Conservation (phyloP, 2,888 invertebrate genomes). For the Dryocosmus kuriphilus region DNA sequence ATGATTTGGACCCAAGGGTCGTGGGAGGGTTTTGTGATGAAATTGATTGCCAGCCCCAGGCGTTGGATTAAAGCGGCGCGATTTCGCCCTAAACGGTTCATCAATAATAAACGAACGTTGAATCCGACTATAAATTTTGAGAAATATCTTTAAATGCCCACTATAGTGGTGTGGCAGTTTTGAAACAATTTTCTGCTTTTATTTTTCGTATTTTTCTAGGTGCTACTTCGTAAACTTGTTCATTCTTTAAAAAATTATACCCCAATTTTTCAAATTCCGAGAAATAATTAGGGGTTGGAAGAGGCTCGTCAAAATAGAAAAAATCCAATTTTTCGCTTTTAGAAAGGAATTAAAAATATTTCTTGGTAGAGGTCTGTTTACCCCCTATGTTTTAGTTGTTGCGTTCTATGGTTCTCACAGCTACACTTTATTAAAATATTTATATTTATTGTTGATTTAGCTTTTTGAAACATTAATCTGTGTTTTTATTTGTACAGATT, state of each 20-base stretch:
- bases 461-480: too few species aligned
- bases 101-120: slow-evolving; percentile 10
- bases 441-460: too few species aligned
- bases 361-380: too few species aligned
- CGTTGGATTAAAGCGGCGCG: slow-evolving; percentile 33
- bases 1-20: slow-evolving; percentile 20
- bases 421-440: too few species aligned
- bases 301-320: neutral
- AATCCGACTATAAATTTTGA: slow-evolving; percentile 15
- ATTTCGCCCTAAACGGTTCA: slow-evolving; percentile 26
- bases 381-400: too few species aligned
- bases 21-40: slow-evolving; percentile 37
- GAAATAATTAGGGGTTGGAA: neutral
- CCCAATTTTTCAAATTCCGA: neutral
- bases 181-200: neutral
- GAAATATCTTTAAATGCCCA: slow-evolving; percentile 15
- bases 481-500: too few species aligned
- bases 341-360: neutral
- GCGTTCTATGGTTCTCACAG: too few species aligned
- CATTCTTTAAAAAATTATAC: neutral
- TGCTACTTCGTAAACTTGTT: neutral
- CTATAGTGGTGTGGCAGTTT: neutral
- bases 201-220: neutral
- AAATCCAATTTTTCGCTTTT: neutral
- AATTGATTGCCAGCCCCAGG: slow-evolving; percentile 34